Percentiles rank a stretch among this genome's conserved stretches.
Evolutionary conservation across 1,140 invertebrate genomes (phyloP).

Genomic region (Drosophila teissieri): DNA sequence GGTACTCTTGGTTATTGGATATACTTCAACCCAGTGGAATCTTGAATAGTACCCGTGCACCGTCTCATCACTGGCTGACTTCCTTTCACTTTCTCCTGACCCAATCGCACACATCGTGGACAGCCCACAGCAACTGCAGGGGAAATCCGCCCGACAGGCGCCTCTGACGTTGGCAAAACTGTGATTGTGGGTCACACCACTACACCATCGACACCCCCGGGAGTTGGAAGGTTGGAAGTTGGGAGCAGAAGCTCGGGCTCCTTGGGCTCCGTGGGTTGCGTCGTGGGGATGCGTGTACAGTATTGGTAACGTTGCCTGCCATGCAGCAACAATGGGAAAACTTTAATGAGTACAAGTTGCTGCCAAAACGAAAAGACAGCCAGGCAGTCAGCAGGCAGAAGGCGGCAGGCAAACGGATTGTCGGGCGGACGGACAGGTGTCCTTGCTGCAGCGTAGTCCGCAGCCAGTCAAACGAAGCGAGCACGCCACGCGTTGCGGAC

Average conservation of each 20-base stretch:
- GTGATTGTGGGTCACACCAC: constrained; percentile 50
- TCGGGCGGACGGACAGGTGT: constrained; percentile 35
- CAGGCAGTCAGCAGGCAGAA: constrained; percentile 3
- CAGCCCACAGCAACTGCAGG: not conserved
- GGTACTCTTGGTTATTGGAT: not conserved
- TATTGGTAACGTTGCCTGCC: constrained; percentile 62
- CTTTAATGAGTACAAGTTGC: constrained; percentile 81
- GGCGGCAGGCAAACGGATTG: constrained; percentile 16
- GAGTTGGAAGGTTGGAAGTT: not conserved
- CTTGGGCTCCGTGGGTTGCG: constrained; percentile 19
- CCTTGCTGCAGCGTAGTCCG: constrained; percentile 47
- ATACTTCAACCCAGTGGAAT: not conserved
- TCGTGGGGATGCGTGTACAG: constrained; percentile 49
- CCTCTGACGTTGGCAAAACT: constrained; percentile 31
- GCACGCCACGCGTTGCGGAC: constrained; percentile 61
- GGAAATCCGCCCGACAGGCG: constrained; percentile 8
- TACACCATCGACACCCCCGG: not conserved
- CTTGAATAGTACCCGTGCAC: not conserved
- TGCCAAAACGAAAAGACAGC: constrained; percentile 63
- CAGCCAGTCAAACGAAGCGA: constrained; percentile 48
- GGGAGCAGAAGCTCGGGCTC: constrained; percentile 1
- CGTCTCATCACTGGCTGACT: not conserved
- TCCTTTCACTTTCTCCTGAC: constrained; percentile 3
- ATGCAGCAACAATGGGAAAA: constrained; percentile 69
- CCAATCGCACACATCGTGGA: constrained; percentile 11